Conservation (phyloP, 2,797 vertebrate genomes). For the Phylloscopus collybita region DNA sequence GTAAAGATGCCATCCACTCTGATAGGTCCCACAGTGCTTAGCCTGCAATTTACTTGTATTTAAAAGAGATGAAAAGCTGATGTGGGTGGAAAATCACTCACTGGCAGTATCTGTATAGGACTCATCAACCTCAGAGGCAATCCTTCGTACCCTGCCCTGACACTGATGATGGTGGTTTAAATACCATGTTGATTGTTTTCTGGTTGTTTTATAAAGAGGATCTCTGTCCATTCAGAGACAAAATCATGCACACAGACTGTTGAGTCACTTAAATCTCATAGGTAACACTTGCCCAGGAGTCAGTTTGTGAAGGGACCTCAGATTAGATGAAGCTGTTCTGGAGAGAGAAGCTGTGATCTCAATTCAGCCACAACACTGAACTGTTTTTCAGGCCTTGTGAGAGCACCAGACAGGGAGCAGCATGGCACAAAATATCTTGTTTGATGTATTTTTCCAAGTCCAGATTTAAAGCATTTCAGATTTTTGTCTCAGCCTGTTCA, state of each 20-base stretch:
- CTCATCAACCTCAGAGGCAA: background rate
- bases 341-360: background rate
- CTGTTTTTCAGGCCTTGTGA: background rate
- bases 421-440: background rate
- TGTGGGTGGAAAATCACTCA: background rate
- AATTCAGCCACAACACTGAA: background rate
- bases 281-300: background rate
- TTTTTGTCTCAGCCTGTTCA: background rate
- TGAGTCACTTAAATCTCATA: background rate
- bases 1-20: background rate
- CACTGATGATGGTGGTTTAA: background rate
- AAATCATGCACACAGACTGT: background rate
- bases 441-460: background rate
- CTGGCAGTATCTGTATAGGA: background rate
- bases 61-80: background rate
- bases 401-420: background rate
- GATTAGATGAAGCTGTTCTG: background rate
- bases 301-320: background rate
- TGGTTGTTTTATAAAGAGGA: background rate
- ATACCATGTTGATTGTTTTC: rapidly evolving
- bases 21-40: background rate
- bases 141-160: background rate
- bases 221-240: background rate
- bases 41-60: background rate
- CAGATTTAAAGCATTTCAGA: background rate